Conservation (phyloP, 2,888 invertebrate species). For the Malthinus flaveolus region DNA sequence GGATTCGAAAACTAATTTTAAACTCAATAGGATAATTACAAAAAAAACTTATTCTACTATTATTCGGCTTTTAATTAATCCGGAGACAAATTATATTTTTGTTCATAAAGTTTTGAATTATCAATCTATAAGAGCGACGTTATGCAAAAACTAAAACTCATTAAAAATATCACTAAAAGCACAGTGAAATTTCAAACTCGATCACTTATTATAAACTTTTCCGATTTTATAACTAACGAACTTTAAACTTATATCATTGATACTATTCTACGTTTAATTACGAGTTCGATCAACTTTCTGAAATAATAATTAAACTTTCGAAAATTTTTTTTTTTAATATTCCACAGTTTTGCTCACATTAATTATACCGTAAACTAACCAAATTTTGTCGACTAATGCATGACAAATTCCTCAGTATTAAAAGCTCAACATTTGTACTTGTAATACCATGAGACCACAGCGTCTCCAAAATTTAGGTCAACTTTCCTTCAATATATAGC, state of each 20-base stretch:
- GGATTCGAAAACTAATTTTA: slow-evolving; percentile 35
- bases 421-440: slow-evolving; percentile 16
- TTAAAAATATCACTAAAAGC: background rate
- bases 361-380: slow-evolving; percentile 8
- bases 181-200: no score
- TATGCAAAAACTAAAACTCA: slow-evolving; percentile 13
- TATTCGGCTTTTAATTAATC: slow-evolving; percentile 10
- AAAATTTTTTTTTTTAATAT: no score
- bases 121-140: background rate
- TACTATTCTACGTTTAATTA: slow-evolving; percentile 13
- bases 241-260: slow-evolving; percentile 35
- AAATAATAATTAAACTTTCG: no score
- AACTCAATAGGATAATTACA: slow-evolving; percentile 29
- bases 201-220: slow-evolving; percentile 12
- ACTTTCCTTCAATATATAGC: slow-evolving; percentile 27
- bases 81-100: slow-evolving; percentile 7
- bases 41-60: slow-evolving; percentile 15
- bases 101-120: slow-evolving; percentile 14
- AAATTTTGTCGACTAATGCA: slow-evolving; percentile 16
- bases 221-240: slow-evolving; percentile 36
- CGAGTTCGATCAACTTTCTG: no score
- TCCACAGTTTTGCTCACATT: background rate
- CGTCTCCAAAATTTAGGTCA: slow-evolving; percentile 20
- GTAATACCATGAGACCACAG: slow-evolving; percentile 14
- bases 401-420: slow-evolving; percentile 14